Conservation (phyloP, 2,888 invertebrate species). For the Tortricodes alternella region DNA sequence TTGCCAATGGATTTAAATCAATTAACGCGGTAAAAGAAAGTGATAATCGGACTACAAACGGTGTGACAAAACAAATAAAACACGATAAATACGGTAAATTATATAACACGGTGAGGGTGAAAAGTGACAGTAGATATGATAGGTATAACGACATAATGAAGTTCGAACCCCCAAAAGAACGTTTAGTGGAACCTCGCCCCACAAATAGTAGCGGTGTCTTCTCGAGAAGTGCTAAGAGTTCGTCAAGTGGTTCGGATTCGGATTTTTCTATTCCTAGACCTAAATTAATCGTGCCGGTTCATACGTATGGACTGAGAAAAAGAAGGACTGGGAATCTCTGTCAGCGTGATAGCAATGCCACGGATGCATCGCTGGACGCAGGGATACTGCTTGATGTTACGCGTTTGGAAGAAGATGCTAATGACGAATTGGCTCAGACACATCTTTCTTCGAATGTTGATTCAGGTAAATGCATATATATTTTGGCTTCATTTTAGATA, state of each 20-base stretch:
- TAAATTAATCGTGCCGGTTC: conserved; percentile 93
- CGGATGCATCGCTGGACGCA: conserved; percentile 68
- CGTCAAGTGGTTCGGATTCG: conserved; percentile 82
- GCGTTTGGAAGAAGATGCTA: conserved; percentile 56
- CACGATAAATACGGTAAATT: conserved; percentile 74
- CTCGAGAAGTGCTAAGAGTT: conserved; percentile 75
- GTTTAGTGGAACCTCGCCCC: conserved; percentile 62
- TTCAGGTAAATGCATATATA: conserved; percentile 55
- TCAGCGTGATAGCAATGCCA: conserved; percentile 74
- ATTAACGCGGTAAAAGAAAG: conserved; percentile 69
- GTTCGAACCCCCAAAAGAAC: conserved; percentile 57
- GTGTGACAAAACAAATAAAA: conserved; percentile 71
- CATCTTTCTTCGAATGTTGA: conserved; percentile 50
- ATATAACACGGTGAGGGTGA: conserved; percentile 78
- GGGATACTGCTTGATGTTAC: conserved; percentile 72
- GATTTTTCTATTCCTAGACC: conserved; percentile 93
- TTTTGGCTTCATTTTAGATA: too few species aligned
- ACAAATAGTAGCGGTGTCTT: conserved; percentile 58
- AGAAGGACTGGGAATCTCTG: conserved; percentile 90
- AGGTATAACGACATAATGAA: conserved; percentile 73
- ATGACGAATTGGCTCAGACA: conserved; percentile 49
- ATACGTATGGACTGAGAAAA: conserved; percentile 91
- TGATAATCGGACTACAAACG: conserved; percentile 75
- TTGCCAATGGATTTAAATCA: conserved; percentile 63
- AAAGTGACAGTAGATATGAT: conserved; percentile 77